Evolutionary conservation across 2,888 invertebrate species (phyloP), one percentile per base, ranked within the genome.

Genomic region (Zygogramma bicolorata): DNA sequence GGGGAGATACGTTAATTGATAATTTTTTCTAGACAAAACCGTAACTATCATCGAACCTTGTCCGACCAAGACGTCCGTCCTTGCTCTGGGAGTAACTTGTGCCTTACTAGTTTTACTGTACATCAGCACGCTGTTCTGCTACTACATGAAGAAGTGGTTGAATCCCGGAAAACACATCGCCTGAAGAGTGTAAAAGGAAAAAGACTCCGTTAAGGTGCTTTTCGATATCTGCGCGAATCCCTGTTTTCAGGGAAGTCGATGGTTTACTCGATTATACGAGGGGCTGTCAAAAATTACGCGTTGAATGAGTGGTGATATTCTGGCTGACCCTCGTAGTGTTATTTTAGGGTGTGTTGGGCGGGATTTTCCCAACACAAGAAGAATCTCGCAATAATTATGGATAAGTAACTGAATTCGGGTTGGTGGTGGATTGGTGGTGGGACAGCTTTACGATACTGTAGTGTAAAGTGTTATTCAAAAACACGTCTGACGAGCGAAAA

Each of bases 81-180:
- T 97, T 81, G 94, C 96, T 38, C 88, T 97, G 73, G 96, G 96
- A 74, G 96, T 97, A 29, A 96, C 97, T 67, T 97, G 97, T 87
- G 96, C 96, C 71, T 91, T 97, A 74, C 90, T 97, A 83, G 92
- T 97, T 65, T 91, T 97, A 70, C 91, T 97, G 68, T 97, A 97
- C 89, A 93, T 97, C 83, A 95, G 95, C 81, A 97, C 96, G 65
- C 90, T 97, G 82, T 96, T 96, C 90, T 96, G 95, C 88, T 96
- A 96, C 88, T 95, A 95, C 89, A 95, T 96, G 93, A 95, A 95
- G 86, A 96, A 96, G 86, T 96, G 96, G 95, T 90, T 95, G 86
- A 91, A 93, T 79, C 95, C 95, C 13, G 92, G 93, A 81, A 96
- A 96, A 87, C 93, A 93, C 87, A 91, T 95, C 89, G 90, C 91